Percentiles rank a stretch among this genome's conserved stretches.
phyloP scores from a whole-genome alignment of 2,113 vertebrate genomes.

The Ibidorhyncha struthersii region DNA sequence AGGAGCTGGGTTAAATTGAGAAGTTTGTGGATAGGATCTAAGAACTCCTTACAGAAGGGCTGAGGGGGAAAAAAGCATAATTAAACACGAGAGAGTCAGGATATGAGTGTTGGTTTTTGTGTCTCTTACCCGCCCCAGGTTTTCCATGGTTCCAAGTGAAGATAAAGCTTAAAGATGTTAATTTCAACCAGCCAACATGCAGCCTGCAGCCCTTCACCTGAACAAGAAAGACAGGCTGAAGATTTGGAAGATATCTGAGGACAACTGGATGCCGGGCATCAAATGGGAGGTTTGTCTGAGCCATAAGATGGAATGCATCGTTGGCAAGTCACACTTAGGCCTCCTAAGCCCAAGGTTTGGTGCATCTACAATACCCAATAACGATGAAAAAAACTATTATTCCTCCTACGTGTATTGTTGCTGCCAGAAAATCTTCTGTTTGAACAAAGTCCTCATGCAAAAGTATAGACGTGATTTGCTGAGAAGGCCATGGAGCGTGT shows the following conservation, averaged over 20 bases:
- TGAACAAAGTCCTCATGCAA: neutral
- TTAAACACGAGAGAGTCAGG: neutral
- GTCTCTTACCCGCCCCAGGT: neutral
- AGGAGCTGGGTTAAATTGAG: neutral
- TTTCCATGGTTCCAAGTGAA: neutral
- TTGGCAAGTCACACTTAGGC: neutral
- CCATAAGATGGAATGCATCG: neutral
- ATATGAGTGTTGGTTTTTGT: neutral
- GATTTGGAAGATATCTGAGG: neutral
- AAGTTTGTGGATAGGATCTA: neutral
- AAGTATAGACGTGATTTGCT: neutral
- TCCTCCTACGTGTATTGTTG: neutral
- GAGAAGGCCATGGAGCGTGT: neutral
- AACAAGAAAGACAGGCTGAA: neutral
- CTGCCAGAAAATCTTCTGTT: neutral
- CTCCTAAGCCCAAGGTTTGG: neutral
- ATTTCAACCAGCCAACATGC: neutral
- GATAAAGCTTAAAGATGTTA: neutral
- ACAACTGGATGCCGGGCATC: neutral
- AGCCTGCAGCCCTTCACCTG: accelerated
- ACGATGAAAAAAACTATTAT: neutral
- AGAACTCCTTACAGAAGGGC: neutral
- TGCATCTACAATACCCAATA: neutral
- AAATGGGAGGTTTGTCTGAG: neutral
- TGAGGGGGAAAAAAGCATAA: accelerated